phyloP scores from a whole-genome alignment of 2,797 vertebrate genomes.

The Acrossocheilus wenchowensis region DNA sequence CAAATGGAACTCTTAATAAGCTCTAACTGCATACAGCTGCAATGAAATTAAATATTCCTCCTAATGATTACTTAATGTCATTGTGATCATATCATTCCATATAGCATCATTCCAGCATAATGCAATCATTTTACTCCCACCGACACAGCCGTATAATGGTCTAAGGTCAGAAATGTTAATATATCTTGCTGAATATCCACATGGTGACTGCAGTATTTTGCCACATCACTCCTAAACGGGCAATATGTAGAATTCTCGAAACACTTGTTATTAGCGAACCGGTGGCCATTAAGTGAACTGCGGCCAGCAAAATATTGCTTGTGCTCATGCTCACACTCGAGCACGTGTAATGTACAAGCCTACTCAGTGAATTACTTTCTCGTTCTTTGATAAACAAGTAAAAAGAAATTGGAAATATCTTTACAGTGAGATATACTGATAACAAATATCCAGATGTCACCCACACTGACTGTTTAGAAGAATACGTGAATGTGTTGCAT shows the following conservation, averaged over 20 bases:
- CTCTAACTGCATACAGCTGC: background rate
- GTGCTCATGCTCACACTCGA: no score
- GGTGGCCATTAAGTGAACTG: background rate
- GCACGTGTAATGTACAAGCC: background rate
- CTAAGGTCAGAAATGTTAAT: background rate
- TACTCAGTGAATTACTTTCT: no score
- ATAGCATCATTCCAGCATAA: background rate
- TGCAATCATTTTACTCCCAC: background rate
- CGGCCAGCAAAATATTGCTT: background rate
- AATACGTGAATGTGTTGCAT: no score
- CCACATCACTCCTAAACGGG: background rate
- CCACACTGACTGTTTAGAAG: no score
- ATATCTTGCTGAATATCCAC: conserved; percentile 1
- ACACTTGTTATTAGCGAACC: background rate
- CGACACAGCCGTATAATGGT: background rate
- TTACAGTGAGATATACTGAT: no score
- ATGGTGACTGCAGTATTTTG: background rate
- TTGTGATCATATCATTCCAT: background rate
- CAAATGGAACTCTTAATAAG: background rate
- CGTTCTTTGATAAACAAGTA: no score
- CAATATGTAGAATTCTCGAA: no score
- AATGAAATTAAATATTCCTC: background rate
- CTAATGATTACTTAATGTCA: background rate
- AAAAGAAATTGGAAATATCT: no score
- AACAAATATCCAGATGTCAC: no score